Percentiles rank a stretch among this genome's conserved stretches.
These are phyloP conservation scores for Pseudococcus viburni DNA, from an alignment of 2,888 invertebrate species.

Conservation along the genomic window DNA sequence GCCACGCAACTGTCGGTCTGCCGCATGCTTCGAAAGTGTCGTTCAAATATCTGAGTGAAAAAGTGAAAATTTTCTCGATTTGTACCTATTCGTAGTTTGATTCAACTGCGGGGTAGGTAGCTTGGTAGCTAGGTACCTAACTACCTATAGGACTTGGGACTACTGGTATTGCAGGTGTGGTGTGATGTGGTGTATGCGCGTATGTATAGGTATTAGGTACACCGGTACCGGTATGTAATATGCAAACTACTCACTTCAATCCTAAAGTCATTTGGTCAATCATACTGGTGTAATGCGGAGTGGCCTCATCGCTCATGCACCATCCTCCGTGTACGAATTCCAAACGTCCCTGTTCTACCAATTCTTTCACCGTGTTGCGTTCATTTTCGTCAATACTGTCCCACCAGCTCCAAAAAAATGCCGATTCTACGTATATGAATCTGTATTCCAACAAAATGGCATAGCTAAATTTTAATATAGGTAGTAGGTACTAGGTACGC, in stretches of 20 bases:
- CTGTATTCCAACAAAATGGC: conserved; percentile 67
- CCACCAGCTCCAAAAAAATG: conserved; percentile 75
- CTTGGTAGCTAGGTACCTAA: too few relatives aligned
- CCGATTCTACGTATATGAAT: conserved; percentile 75
- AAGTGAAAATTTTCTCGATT: neutral
- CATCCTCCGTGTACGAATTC: conserved; percentile 71
- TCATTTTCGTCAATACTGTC: conserved; percentile 71
- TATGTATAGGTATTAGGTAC: too few relatives aligned
- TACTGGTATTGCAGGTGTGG: too few relatives aligned
- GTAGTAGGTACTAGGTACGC: too few relatives aligned
- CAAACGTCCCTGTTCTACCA: conserved; percentile 71
- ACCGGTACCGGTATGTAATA: too few relatives aligned
- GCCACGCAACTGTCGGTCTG: conserved; percentile 84
- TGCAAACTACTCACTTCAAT: conserved; percentile 68
- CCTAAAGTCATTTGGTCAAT: conserved; percentile 71
- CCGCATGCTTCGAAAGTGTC: conserved; percentile 83
- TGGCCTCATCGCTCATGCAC: conserved; percentile 72
- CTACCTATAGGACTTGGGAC: too few relatives aligned
- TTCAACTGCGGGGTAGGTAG: too few relatives aligned
- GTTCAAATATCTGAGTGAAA: conserved; percentile 74
- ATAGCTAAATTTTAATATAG: too few relatives aligned
- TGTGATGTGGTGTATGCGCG: too few relatives aligned
- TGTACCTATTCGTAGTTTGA: too few relatives aligned
- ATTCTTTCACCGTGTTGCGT: conserved; percentile 71
- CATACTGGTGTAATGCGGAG: conserved; percentile 71